Conservation (phyloP, 2,113 vertebrate genomes). For the Nesoenas mayeri region DNA sequence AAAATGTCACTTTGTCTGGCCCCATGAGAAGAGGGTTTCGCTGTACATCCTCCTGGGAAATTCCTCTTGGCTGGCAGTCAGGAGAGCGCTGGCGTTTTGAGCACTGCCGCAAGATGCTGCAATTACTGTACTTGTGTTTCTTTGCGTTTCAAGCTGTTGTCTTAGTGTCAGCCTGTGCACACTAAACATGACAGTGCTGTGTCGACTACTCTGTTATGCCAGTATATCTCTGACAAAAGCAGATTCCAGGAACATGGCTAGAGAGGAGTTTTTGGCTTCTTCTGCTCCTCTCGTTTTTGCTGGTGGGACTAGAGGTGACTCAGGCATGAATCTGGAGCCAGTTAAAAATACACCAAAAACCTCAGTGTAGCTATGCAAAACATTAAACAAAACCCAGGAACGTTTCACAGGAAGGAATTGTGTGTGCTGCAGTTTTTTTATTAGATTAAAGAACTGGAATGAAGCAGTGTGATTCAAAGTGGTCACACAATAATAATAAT, state of each 20-base stretch:
- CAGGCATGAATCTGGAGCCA: not conserved
- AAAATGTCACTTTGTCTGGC: conserved; percentile 15
- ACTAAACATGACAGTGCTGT: not conserved
- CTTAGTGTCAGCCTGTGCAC: not conserved
- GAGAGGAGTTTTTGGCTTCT: not conserved
- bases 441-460: conserved; percentile 28
- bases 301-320: not conserved
- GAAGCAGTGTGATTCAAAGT: conserved; percentile 23
- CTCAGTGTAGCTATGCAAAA: not conserved
- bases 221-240: not conserved
- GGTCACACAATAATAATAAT: conserved; percentile 26
- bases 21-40: not conserved
- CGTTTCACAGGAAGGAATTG: not conserved
- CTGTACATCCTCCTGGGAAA: conserved; percentile 37
- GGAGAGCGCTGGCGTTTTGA: not conserved
- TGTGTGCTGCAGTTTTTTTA: conserved; percentile 14
- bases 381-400: not conserved
- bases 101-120: conserved; percentile 12
- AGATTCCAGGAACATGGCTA: not conserved
- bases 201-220: not conserved
- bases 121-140: conserved; percentile 22
- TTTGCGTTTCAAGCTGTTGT: conserved; percentile 4
- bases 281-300: not conserved
- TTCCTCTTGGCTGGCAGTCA: conserved; percentile 39
- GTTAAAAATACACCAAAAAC: not conserved